These are phyloP conservation scores for Gadus chalcogrammus DNA, from an alignment of 2,113 vertebrate species.

Conservation along the genomic window DNA sequence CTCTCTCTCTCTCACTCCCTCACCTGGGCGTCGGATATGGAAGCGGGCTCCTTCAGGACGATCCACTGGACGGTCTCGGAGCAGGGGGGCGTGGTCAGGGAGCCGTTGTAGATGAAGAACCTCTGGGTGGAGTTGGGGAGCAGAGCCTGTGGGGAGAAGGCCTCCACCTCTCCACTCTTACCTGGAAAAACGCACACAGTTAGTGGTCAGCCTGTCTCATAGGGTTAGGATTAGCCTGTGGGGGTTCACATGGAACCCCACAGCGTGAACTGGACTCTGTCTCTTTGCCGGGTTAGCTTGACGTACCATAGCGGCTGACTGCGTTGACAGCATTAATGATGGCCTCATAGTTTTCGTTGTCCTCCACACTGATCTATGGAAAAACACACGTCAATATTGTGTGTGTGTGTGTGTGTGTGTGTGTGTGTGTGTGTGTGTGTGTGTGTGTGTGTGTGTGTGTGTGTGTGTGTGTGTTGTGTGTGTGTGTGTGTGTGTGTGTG, in stretches of 20 bases:
- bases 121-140: conserved; percentile 89
- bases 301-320: conserved; percentile 90
- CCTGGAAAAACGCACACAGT: conserved; percentile 62
- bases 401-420: no score
- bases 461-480: no score
- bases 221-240: no score
- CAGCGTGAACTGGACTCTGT: no score
- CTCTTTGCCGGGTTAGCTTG: neutral
- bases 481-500: no score
- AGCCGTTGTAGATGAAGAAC: conserved; percentile 94
- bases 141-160: conserved; percentile 81
- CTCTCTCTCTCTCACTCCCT: no score
- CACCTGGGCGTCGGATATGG: conserved; percentile 91
- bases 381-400: conserved; percentile 11
- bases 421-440: no score
- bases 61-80: conserved; percentile 93
- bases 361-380: conserved; percentile 80
- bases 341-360: conserved; percentile 82
- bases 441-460: no score
- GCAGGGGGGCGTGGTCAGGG: conserved; percentile 90
- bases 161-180: conserved; percentile 77
- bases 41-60: conserved; percentile 86
- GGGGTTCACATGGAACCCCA: no score
- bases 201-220: no score
- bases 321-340: conserved; percentile 83